These are phyloP conservation scores for Acanthosepion lycidas DNA, from an alignment of 2,888 invertebrate genomes.

Conservation along the genomic window DNA sequence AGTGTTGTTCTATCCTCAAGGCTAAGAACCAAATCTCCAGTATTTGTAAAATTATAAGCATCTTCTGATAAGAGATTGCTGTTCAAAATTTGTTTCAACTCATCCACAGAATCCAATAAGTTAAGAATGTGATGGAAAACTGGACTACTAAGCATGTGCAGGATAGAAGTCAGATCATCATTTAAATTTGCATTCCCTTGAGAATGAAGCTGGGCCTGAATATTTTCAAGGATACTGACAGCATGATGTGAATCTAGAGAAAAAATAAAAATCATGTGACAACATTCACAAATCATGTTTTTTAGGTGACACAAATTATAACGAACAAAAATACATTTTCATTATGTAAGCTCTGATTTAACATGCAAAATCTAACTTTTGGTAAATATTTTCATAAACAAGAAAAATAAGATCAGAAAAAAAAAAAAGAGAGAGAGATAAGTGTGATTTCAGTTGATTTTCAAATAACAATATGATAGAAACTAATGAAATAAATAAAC, in stretches of 20 bases:
- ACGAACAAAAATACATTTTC: too few species aligned
- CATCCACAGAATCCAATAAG: slow-evolving; percentile 88
- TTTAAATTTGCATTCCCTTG: slow-evolving; percentile 78
- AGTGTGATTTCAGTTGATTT: too few species aligned
- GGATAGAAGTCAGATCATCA: slow-evolving; percentile 84
- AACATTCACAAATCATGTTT: too few species aligned
- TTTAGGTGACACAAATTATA: too few species aligned
- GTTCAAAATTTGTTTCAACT: slow-evolving; percentile 83
- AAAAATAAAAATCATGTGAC: background rate
- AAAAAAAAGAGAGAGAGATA: too few species aligned
- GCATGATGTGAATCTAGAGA: slow-evolving; percentile 87
- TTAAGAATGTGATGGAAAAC: slow-evolving; percentile 92
- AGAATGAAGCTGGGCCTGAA: slow-evolving; percentile 88
- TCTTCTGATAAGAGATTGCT: slow-evolving; percentile 69
- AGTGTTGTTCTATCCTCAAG: background rate
- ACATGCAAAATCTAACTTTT: too few species aligned
- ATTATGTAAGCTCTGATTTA: too few species aligned
- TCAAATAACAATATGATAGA: too few species aligned
- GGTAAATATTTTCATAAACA: too few species aligned
- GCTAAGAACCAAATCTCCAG: slow-evolving; percentile 81
- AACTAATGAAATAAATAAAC: too few species aligned
- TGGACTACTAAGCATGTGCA: slow-evolving; percentile 89
- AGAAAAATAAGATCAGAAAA: too few species aligned
- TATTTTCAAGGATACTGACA: slow-evolving; percentile 89
- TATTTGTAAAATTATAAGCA: slow-evolving; percentile 86